These are phyloP conservation scores for Aphrocallistes beatrix DNA, from an alignment of 37 sponge, comb jelly and placozoan genomes.

Conservation along the genomic window DNA sequence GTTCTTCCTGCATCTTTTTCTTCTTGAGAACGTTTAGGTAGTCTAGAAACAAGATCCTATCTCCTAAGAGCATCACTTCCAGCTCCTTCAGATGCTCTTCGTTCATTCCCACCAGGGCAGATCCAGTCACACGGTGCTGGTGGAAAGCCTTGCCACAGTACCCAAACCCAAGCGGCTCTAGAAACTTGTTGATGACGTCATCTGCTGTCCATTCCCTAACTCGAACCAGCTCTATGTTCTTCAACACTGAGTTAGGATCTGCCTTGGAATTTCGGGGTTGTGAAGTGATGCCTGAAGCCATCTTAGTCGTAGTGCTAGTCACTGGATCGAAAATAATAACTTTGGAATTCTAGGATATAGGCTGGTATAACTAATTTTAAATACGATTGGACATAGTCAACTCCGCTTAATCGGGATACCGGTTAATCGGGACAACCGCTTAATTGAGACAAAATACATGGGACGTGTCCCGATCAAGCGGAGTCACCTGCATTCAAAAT, in stretches of 20 bases:
- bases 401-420: too few relatives aligned
- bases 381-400: too few relatives aligned
- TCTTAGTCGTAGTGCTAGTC: too few relatives aligned
- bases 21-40: slow-evolving; percentile 68
- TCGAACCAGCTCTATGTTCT: neutral
- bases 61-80: slow-evolving; percentile 45
- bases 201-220: slow-evolving; percentile 47
- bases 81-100: slow-evolving; percentile 63
- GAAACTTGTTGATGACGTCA: slow-evolving; percentile 51
- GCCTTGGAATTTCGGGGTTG: neutral
- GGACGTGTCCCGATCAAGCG: too few relatives aligned
- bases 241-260: neutral
- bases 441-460: too few relatives aligned
- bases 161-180: slow-evolving; percentile 55
- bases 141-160: slow-evolving; percentile 48
- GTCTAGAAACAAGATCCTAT: slow-evolving; percentile 54
- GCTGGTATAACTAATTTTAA: too few relatives aligned
- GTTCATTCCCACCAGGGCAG: slow-evolving; percentile 43
- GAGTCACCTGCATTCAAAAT: too few relatives aligned
- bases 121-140: slow-evolving; percentile 45
- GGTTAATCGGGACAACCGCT: too few relatives aligned
- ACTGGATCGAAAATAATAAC: too few relatives aligned
- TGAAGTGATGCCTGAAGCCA: neutral
- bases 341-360: too few relatives aligned
- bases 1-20: slow-evolving; percentile 66